Conservation (phyloP, 1,140 invertebrate genomes). For the Vanessa tameamea region DNA sequence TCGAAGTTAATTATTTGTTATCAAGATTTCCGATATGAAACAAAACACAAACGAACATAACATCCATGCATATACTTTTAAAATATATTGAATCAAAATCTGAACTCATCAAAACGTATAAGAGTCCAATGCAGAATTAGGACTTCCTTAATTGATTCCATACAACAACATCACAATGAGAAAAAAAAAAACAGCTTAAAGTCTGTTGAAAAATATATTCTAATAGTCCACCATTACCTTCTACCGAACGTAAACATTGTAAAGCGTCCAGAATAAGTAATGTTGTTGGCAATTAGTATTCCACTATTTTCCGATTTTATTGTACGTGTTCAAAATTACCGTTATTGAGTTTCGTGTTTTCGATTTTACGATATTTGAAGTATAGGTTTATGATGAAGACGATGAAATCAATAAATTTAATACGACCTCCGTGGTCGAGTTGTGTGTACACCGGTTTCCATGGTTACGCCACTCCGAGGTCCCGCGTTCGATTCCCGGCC, state of each 20-base stretch:
- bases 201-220: neutral
- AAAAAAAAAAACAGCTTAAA: neutral
- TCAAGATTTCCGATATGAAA: too few species aligned
- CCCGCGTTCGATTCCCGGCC: too few species aligned
- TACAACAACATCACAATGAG: neutral
- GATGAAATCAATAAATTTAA: neutral
- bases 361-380: constrained; percentile 1
- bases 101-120: too few species aligned
- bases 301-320: neutral
- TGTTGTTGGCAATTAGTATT: constrained; percentile 9
- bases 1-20: too few species aligned
- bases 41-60: too few species aligned
- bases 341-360: neutral
- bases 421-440: too few species aligned
- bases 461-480: too few species aligned
- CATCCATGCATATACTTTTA: too few species aligned
- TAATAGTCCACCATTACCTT: neutral
- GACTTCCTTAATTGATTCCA: too few species aligned
- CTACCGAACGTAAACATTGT: neutral
- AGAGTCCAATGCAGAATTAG: too few species aligned
- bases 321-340: neutral
- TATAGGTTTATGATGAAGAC: constrained; percentile 1
- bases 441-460: too few species aligned
- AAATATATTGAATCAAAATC: too few species aligned
- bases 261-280: neutral